Base-by-base conservation (phyloP, 2,888 invertebrate genomes). In the Habroteleia sp. region DNA sequence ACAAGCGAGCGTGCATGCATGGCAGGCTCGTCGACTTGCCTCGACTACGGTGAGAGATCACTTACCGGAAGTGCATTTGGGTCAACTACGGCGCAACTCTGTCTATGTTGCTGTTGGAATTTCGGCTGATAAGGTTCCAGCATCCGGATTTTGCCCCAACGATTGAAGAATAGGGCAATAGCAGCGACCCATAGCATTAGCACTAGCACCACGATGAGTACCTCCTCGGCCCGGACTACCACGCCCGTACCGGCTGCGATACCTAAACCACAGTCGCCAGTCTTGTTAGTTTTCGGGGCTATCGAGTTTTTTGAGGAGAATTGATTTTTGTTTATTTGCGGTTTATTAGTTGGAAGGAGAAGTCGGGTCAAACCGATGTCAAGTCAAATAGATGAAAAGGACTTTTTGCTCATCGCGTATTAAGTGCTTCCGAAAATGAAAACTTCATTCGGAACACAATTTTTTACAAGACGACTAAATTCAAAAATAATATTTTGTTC, bases 91-190 rank as follows among this genome's bases (percentile, higher is more conserved):
- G 81, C 78, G 60, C 84, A 85, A 77, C 86, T 86, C 42, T 93
- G 92, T 79, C 96, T 91, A 89, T 95, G 95, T 80, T 94, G 94
- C 82, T 95, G 95, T 84, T 95, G 95, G 85, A 96, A 96, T 89
- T 96, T 96, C 96, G 96, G 96, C 84, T 96, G 96, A 87, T 96
- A 96, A 4, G 96, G 96, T 79, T 96, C 91, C 80, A 97, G 90
- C 96, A 96, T 96, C 39, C 96, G 92, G 86, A 97, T 97, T 91
- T 97, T 96, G 85, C 96, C 96, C 96, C 96, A 97, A 77, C 96
- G 94, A 90, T 97, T 96, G 91, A 97, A 95, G 91, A 97, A 97
- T 37, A 96, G 91, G 1, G 95, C 94, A 72, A 96, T 96, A 72
- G 96, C 96, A 0, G 94, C 96, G 58, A 95, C 94, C 97, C 97